Base-by-base conservation (phyloP, 2,888 invertebrate species). In the Phasia obesa region DNA sequence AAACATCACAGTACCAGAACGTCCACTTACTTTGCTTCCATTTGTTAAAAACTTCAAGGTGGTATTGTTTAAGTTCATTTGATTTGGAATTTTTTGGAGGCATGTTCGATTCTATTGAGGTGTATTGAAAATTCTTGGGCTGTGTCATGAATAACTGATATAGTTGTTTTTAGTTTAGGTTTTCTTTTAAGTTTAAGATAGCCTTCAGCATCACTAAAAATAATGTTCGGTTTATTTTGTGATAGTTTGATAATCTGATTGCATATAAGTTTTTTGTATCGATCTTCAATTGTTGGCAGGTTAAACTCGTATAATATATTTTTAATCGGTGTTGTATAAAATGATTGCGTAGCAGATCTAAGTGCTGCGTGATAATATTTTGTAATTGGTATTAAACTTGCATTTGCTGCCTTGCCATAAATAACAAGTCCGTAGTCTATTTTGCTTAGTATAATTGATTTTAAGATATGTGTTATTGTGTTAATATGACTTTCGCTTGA, bases 351-450 rank as follows among this genome's bases (percentile, higher is more conserved):
- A 4, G 25, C 44, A 6, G 19, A n/a, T 6, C 38, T 9, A 1
- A 60, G 42, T 13, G 59, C 35, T 21, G 19, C 11, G 5, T 42
- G 23, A 25, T 62, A 62, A 44, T 62, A 62, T n/a, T 44, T 62
- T 62, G 44, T 62, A 6, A 44, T 38, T 15, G 11, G 38, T 13
- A 4, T 11, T 38, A 38, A 38, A 38, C 15, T 38, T 1, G 27
- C 17, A 5, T 25, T 47, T 9, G 64, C 13, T 19, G 64, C 47
- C 19, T 64, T 64, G 6, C 31, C 64, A 21, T 49, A 64, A 1
- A 31, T 64, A 19, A 19, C 25, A 0, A 62, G 17, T 11, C 42
- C 42, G 38, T 42, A 60, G 15, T 23, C 60, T 7, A 60, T 15
- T n/a, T 47, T 44, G 5, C n/a, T n/a, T 42, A 60, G 4, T 2